Base-by-base conservation (phyloP, 2,113 vertebrate genomes). In the Ceratotherium simum region DNA sequence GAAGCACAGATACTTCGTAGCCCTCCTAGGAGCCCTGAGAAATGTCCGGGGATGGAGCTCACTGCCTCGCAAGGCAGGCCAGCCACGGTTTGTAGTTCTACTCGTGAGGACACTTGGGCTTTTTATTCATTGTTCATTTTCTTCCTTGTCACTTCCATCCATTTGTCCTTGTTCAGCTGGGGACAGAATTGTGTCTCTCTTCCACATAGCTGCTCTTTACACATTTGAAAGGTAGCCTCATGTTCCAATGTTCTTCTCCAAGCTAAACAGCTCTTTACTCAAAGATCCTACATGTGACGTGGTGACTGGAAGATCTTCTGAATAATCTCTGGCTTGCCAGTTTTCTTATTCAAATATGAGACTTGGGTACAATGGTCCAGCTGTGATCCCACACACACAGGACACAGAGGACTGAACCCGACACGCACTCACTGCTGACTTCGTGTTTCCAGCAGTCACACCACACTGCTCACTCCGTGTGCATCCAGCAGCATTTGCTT, bases 31-130 rank as follows among this genome's bases (percentile, higher is more conserved):
- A 84, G 81, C 29, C 27, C 62, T 16, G 31, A 31, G 4, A 14
- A 36, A 14, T 8, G 25, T 29, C 11, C 12, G 12, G 8, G 36
- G n/a, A 11, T 2, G 16, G 33, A 17, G 58, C 60, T 48, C 5
- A 0, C 2, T 2, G 31, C 23, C 42, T 9, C 7, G 17, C 36
- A 2, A 21, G 54, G 3, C 2, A 4, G 60, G 5, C 54, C 46
- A 2, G 10, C 13, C 16, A 0, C 0, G 29, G 10, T 0, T 31
- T 8, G 0, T 0, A 1, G 8, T 4, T 62, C 56, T 3, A 0
- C 42, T 20, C 3, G 9, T 25, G 7, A 29, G 18, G 51, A 17
- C 0, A 3, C 29, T 1, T 13, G 39, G 48, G 17, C 76, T 60
- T 27, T 12, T 9, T 5, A 3, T 20, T 31, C 5, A 3, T 2